A percentile compares a stretch with the other conserved stretches of the same genome.
phyloP scores from a whole-genome alignment of 2,888 invertebrate species.

The Crocallis elinguaria region DNA sequence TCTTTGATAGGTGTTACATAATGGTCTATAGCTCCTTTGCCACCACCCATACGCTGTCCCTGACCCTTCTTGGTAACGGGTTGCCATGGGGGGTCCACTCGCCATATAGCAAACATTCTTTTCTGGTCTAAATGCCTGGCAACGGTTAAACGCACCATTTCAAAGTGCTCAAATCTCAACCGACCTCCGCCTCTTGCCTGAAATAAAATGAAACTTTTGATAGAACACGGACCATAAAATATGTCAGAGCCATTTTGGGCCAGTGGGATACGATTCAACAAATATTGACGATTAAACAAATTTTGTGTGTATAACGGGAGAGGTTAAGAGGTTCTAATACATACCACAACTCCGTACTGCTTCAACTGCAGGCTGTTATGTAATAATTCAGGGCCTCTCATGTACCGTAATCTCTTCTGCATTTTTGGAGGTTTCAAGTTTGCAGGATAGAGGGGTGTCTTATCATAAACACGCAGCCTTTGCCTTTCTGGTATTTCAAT shows the following conservation, averaged over 20 bases:
- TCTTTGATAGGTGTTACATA: slow-evolving; percentile 97
- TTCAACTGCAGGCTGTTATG: slow-evolving; percentile 94
- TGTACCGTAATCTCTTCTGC: slow-evolving; percentile 92
- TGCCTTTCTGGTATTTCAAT: slow-evolving; percentile 89
- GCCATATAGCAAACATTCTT: slow-evolving; percentile 97
- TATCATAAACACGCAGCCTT: slow-evolving; percentile 89
- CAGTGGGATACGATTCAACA: too few species aligned
- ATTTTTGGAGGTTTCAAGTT: slow-evolving; percentile 91
- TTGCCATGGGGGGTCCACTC: slow-evolving; percentile 98
- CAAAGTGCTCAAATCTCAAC: slow-evolving; percentile 91
- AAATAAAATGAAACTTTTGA: slow-evolving; percentile 35
- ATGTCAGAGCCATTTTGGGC: too few species aligned
- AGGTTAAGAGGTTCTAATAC: too few species aligned
- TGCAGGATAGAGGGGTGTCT: slow-evolving; percentile 88
- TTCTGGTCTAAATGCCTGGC: slow-evolving; percentile 91
- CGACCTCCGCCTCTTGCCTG: slow-evolving; percentile 94
- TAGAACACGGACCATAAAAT: too few species aligned
- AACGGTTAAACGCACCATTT: slow-evolving; percentile 92
- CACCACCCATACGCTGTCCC: slow-evolving; percentile 97
- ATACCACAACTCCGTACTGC: slow-evolving; percentile 97
- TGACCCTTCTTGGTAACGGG: slow-evolving; percentile 95
- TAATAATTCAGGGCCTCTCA: slow-evolving; percentile 95
- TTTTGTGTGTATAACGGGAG: too few species aligned
- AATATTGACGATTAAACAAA: too few species aligned
- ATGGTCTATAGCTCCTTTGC: slow-evolving; percentile 97